phyloP scores from a whole-genome alignment of 2,888 invertebrate species.

The Orthosia cruda region DNA sequence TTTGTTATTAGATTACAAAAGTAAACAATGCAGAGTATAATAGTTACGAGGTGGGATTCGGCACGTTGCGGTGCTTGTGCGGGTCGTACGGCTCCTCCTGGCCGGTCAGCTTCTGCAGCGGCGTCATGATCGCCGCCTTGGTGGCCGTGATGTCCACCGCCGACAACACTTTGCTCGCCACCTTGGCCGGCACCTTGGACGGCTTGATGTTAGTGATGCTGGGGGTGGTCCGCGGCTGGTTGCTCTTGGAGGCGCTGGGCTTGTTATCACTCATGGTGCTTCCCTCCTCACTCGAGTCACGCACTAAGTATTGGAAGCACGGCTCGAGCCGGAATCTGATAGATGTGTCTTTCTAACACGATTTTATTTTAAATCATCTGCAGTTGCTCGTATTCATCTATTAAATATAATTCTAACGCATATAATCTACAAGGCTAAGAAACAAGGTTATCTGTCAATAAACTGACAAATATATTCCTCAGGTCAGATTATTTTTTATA shows the following conservation, averaged over 20 bases:
- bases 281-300: neutral
- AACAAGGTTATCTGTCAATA: neutral
- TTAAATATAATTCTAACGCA: neutral
- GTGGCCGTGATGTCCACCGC: slow-evolving; percentile 4
- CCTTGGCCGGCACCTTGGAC: neutral
- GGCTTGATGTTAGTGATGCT: neutral
- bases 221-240: neutral
- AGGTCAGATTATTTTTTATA: neutral
- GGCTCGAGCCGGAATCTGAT: neutral
- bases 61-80: slow-evolving; percentile 93
- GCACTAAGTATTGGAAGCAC: neutral
- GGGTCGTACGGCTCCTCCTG: slow-evolving; percentile 92
- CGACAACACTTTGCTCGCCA: slow-evolving; percentile 17
- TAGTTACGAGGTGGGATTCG: slow-evolving; percentile 94
- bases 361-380: neutral
- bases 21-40: neutral
- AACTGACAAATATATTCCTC: neutral
- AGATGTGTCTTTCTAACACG: neutral
- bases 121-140: neutral
- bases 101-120: slow-evolving; percentile 51
- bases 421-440: neutral
- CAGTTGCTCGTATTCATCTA: neutral
- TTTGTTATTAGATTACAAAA: too few relatives aligned
- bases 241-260: neutral
- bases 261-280: neutral